Conservation (phyloP, 1,140 invertebrate genomes). For the Patella vulgata region DNA sequence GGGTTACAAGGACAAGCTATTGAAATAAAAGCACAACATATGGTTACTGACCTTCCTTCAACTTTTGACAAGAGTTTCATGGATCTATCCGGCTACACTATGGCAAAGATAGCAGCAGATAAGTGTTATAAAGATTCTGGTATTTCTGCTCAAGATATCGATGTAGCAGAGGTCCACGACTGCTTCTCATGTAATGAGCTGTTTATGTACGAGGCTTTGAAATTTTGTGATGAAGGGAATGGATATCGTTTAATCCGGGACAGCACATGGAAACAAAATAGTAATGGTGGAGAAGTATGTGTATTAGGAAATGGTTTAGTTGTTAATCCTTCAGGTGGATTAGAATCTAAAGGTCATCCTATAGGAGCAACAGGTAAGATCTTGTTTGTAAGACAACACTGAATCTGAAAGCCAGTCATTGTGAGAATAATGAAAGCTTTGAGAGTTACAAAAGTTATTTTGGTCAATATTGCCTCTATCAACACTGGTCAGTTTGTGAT, state of each 20-base stretch:
- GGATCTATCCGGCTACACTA: conserved; percentile 90
- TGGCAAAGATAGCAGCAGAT: conserved; percentile 87
- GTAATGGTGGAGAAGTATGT: conserved; percentile 47
- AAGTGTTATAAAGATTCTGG: conserved; percentile 80
- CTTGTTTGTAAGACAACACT: no score
- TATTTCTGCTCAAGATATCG: conserved; percentile 79
- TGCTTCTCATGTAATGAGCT: conserved; percentile 98
- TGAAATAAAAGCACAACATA: conserved; percentile 93
- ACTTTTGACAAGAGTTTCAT: conserved; percentile 91
- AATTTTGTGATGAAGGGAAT: conserved; percentile 78
- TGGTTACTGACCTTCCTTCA: conserved; percentile 89
- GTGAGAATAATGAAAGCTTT: no score
- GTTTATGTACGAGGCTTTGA: conserved; percentile 97
- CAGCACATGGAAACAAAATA: conserved; percentile 48
- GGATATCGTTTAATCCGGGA: conserved; percentile 44
- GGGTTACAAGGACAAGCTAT: conserved; percentile 84
- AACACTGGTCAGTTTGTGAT: neutral
- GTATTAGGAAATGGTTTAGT: conserved; percentile 89
- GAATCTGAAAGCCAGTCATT: no score
- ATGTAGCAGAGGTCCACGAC: conserved; percentile 96
- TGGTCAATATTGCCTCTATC: neutral
- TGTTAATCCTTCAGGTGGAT: conserved; percentile 95
- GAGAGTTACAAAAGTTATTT: neutral
- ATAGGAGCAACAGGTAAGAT: conserved; percentile 89
- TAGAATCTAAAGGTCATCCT: conserved; percentile 99